Conservation (phyloP, 2,888 invertebrate genomes). For the Parascotia fuliginaria region DNA sequence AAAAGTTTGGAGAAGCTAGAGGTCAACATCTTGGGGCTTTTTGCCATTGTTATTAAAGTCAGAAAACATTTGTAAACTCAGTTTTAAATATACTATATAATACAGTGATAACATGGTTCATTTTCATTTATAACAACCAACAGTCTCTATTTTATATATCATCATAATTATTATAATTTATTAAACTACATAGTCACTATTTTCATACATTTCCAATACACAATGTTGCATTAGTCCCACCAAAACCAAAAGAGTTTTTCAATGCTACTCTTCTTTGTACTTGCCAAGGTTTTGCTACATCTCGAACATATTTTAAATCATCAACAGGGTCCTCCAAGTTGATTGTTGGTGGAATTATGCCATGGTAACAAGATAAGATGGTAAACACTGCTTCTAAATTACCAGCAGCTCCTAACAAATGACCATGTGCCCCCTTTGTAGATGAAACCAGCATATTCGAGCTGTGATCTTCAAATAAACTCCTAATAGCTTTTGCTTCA, state of each 20-base stretch:
- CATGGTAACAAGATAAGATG: conserved; percentile 90
- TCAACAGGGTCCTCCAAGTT: conserved; percentile 91
- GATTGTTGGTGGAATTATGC: conserved; percentile 93
- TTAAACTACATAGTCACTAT: not conserved
- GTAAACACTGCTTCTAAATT: conserved; percentile 96
- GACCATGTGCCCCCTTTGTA: conserved; percentile 98
- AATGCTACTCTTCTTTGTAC: conserved; percentile 89
- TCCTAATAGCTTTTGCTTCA: conserved; percentile 92
- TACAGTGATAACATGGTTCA: conserved; percentile 64
- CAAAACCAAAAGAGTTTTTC: conserved; percentile 99
- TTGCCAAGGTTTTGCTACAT: conserved; percentile 86
- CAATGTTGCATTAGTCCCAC: conserved; percentile 97
- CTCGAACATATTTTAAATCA: conserved; percentile 90
- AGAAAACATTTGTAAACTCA: conserved; percentile 81
- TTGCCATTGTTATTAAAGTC: conserved; percentile 75
- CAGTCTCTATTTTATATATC: not conserved
- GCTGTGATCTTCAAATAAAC: conserved; percentile 88
- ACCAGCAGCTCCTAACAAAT: conserved; percentile 98
- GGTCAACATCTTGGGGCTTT: conserved; percentile 69
- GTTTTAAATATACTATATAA: conserved; percentile 84
- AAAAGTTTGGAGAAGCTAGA: conserved; percentile 64
- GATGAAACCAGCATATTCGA: conserved; percentile 91
- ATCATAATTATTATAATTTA: not conserved
- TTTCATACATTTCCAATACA: conserved; percentile 83
- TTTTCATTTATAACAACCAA: conserved; percentile 23